Percentiles rank a stretch among this genome's conserved stretches.
These are phyloP conservation scores for Tenualosa thibaudeaui DNA, from an alignment of 2,797 vertebrate species.

Conservation along the genomic window DNA sequence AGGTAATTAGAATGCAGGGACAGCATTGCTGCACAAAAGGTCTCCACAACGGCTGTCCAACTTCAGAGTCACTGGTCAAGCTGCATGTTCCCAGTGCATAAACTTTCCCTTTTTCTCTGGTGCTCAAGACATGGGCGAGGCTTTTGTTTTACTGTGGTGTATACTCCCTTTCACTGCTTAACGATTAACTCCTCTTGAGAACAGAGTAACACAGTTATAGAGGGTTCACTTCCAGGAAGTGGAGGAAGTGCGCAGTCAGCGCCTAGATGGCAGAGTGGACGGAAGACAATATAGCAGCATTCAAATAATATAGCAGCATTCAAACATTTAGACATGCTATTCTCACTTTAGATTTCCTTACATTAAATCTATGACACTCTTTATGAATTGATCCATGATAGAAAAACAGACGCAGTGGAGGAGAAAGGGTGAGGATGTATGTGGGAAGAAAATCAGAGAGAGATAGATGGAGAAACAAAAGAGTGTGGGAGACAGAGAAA, in stretches of 20 bases:
- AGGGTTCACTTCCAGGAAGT: slow-evolving; percentile 9
- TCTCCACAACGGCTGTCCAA: neutral
- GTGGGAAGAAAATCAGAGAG: slow-evolving; percentile 15
- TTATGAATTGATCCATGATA: neutral
- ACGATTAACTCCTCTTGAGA: slow-evolving; percentile 36
- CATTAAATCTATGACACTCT: neutral
- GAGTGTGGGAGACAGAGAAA: neutral
- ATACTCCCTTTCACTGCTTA: slow-evolving; percentile 6
- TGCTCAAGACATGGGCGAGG: neutral
- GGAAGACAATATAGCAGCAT: neutral
- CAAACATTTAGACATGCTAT: neutral
- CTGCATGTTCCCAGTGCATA: neutral
- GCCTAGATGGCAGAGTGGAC: neutral
- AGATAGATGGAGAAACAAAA: neutral
- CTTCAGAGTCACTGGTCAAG: slow-evolving; percentile 28
- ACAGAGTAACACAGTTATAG: neutral
- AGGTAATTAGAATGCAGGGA: slow-evolving; percentile 43
- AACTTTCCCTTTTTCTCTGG: neutral
- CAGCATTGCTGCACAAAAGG: slow-evolving; percentile 36
- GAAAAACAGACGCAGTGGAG: neutral
- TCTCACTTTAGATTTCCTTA: neutral
- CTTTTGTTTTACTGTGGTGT: neutral
- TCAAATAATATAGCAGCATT: neutral
- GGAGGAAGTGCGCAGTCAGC: neutral
- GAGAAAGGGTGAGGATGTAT: neutral